A percentile compares a stretch with the other conserved stretches of the same genome.
Evolutionary conservation across 2,797 vertebrate genomes (phyloP).

Genomic region (Heteromormyrus szaboi): DNA sequence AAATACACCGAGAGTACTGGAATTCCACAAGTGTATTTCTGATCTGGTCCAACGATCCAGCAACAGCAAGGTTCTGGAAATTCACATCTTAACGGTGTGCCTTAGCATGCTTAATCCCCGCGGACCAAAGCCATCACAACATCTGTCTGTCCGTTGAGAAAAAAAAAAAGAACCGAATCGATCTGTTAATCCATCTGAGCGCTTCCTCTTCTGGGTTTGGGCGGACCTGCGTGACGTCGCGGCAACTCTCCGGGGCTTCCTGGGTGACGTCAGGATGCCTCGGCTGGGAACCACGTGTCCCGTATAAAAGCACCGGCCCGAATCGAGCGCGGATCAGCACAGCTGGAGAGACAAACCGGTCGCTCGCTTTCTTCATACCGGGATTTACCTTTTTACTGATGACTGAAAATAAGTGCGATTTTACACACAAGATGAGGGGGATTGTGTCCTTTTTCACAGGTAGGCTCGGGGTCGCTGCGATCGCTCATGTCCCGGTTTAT

Average conservation of each 20-base stretch:
- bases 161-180: neutral
- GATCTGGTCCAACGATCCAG: neutral
- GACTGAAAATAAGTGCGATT: slow-evolving; percentile 34
- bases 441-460: slow-evolving; percentile 62
- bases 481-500: neutral
- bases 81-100: neutral
- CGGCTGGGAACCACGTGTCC: slow-evolving; percentile 27
- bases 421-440: slow-evolving; percentile 63
- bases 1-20: neutral
- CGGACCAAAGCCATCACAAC: neutral
- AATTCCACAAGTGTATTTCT: neutral
- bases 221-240: slow-evolving; percentile 28
- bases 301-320: slow-evolving; percentile 34
- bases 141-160: neutral
- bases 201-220: neutral
- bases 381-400: slow-evolving; percentile 40
- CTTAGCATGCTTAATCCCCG: neutral
- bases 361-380: neutral
- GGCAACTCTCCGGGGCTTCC: neutral
- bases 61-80: neutral
- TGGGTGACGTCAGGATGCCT: slow-evolving; percentile 20
- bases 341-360: neutral
- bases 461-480: slow-evolving; percentile 25
- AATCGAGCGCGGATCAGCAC: neutral
- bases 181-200: neutral